Base-by-base conservation (phyloP, 2,888 invertebrate genomes). In the Andrena praecox region DNA sequence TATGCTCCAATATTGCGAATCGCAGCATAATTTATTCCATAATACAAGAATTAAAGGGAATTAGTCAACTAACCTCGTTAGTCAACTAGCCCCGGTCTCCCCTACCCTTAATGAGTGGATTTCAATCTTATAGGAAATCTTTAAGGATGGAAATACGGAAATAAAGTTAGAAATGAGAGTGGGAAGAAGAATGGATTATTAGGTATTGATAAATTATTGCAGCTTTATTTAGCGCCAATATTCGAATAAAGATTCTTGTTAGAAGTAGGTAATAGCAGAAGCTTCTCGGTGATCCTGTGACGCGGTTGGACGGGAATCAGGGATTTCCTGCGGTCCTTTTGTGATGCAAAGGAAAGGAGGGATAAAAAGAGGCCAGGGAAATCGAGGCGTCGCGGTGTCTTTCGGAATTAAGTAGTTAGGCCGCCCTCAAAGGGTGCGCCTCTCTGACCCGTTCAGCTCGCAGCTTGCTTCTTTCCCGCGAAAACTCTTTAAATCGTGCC, bases 381-480 rank as follows among this genome's bases (percentile, higher is more conserved):
- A 85, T 74, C 75, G 50, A 35, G 72, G 77, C 72, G 74, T 83
- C 76, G 76, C 82, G 89, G 88, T 90, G 90, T 90, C 92, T 92
- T 90, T 89, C 85, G 84, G 90, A 92, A 91, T 92, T 91, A 91
- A 92, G 91, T 89, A 90, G 92, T 92, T 92, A 91, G 90, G 89
- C 88, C 87, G 84, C 91, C 86, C 89, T 89, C 87, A 87, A 87
- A 89, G 87, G 86, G 87, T 86, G 86, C 76, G 78, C 60, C 75
- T 60, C 76, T 78, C 78, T 69, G 79, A 69, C 68, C 79, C 80
- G 75, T 70, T 77, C 24, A 71, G 80, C 81, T 60, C 60, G 76
- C 88, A 86, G 78, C 79, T 69, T 87, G 86, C 89, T 89, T 87
- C 89, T 90, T 92, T 89, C 89, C 89, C 89, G 87, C 78, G 89